phyloP scores from a whole-genome alignment of 2,797 vertebrate genomes.

The Tympanoctomys barrerae region DNA sequence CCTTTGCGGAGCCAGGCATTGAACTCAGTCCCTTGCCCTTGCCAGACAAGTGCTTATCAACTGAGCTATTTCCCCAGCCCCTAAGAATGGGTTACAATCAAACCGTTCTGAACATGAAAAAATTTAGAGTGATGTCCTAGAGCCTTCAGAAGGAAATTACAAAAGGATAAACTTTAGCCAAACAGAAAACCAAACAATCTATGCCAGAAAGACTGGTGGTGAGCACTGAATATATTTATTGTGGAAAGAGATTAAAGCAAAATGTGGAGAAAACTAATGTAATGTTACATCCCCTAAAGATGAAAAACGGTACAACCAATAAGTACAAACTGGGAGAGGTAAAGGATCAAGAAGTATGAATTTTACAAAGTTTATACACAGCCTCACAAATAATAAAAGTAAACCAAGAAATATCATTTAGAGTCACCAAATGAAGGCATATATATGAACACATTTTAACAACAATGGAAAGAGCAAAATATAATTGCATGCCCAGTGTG shows the following conservation, averaged over 20 bases:
- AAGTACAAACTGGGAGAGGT: neutral
- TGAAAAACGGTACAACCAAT: neutral
- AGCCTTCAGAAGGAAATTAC: neutral
- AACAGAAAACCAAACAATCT: constrained; percentile 22
- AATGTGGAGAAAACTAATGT: neutral
- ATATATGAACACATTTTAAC: neutral
- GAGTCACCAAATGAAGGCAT: neutral
- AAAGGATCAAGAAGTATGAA: neutral
- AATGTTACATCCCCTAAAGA: neutral
- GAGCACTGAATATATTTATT: neutral
- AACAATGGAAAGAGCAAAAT: constrained; percentile 17
- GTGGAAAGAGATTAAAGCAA: constrained; percentile 5
- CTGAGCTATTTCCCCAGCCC: too few relatives aligned
- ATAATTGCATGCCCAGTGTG: neutral
- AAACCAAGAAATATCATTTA: constrained; percentile 5
- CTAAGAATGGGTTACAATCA: neutral
- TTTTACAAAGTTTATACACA: neutral
- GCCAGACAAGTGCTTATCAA: too few relatives aligned
- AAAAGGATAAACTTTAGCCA: constrained; percentile 22
- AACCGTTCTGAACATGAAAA: constrained; percentile 18
- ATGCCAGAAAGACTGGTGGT: constrained; percentile 6
- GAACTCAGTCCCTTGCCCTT: too few relatives aligned
- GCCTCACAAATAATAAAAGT: neutral
- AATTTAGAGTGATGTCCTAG: neutral
- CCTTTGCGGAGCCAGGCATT: too few relatives aligned